phyloP scores from a whole-genome alignment of 2,797 vertebrate species.

The Pseudocheirus occidentalis region DNA sequence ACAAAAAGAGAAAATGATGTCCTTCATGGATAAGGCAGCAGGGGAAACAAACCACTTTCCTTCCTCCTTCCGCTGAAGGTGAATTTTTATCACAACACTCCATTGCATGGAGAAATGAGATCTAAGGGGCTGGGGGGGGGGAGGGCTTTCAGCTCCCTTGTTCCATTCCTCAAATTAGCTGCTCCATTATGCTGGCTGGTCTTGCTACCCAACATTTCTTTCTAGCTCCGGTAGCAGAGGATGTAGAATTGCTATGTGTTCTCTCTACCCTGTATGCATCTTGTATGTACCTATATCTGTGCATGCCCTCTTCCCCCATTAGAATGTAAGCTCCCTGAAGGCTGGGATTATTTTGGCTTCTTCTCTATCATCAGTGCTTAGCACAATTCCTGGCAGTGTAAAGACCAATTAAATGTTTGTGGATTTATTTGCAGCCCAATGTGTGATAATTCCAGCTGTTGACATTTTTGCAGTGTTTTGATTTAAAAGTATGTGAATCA shows the following conservation, averaged over 20 bases:
- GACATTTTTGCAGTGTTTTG: background rate
- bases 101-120: slow-evolving; percentile 77
- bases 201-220: background rate
- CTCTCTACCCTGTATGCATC: background rate
- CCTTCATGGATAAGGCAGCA: slow-evolving; percentile 82
- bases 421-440: background rate
- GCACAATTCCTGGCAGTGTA: background rate
- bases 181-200: slow-evolving; percentile 60
- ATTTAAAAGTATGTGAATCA: background rate
- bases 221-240: slow-evolving; percentile 40
- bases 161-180: slow-evolving; percentile 57
- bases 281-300: background rate
- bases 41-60: slow-evolving; percentile 77
- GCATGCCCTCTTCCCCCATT: background rate
- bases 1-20: slow-evolving; percentile 74
- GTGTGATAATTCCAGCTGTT: background rate
- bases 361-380: background rate
- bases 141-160: slow-evolving; percentile 65
- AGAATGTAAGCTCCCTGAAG: background rate
- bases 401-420: background rate
- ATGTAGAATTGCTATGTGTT: background rate
- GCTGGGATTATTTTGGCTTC: background rate
- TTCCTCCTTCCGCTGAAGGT: slow-evolving; percentile 73
- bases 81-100: slow-evolving; percentile 83
- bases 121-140: slow-evolving; percentile 27